These are phyloP conservation scores for Meloidogyne hapla DNA, from an alignment of 1,140 invertebrate species.

Conservation along the genomic window DNA sequence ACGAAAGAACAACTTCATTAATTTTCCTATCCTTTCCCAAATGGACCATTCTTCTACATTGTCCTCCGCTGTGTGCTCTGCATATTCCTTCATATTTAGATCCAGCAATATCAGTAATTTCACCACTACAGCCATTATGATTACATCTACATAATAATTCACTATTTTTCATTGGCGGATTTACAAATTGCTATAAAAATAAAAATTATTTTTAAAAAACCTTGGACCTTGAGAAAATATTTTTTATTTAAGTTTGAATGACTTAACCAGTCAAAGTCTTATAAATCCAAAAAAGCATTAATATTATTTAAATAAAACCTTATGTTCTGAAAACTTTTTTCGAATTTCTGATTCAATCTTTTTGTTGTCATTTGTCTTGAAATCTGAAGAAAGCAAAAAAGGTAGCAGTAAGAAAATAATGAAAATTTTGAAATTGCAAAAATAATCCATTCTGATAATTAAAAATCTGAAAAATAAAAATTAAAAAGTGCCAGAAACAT, in stretches of 20 bases:
- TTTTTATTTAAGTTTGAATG: no score
- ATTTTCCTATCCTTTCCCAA: constrained; percentile 12
- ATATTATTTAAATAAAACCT: background rate
- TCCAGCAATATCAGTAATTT: constrained; percentile 25
- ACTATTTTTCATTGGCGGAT: background rate
- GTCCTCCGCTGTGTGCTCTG: constrained; percentile 22
- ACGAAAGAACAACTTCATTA: constrained; percentile 30
- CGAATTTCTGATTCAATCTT: background rate
- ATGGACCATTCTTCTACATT: constrained; percentile 20
- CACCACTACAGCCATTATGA: background rate
- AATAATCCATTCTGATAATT: background rate
- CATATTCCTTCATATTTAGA: constrained; percentile 26
- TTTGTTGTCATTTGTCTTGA: background rate
- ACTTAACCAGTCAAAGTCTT: no score
- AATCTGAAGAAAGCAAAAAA: background rate
- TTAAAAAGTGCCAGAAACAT: no score
- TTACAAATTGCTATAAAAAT: background rate
- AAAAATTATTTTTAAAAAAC: background rate
- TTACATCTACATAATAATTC: constrained; percentile 39
- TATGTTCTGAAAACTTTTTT: background rate
- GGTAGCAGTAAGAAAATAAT: background rate
- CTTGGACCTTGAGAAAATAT: no score
- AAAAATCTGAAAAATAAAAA: background rate
- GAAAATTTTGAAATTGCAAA: background rate
- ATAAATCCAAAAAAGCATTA: background rate